Evolutionary conservation across 2,797 vertebrate genomes (phyloP).

Genomic region (Monodelphis domestica): DNA sequence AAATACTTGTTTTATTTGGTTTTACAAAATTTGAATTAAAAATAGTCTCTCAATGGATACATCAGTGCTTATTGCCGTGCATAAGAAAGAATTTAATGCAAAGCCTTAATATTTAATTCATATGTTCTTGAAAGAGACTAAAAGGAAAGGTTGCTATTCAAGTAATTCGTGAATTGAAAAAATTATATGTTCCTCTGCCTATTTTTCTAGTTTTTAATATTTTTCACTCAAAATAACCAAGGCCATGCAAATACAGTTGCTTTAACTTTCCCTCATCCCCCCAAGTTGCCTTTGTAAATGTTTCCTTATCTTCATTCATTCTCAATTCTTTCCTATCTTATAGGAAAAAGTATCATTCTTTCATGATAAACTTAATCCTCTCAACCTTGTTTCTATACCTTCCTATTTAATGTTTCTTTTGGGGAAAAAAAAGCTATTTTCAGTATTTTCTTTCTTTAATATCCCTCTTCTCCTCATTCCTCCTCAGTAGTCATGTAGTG

Average conservation of each 20-base stretch:
- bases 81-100: neutral
- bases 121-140: neutral
- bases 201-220: constrained; percentile 24
- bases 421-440: too few relatives aligned
- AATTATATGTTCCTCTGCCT: neutral
- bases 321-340: neutral
- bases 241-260: neutral
- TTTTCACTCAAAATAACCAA: constrained; percentile 8
- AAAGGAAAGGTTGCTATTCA: neutral
- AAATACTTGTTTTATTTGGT: too few relatives aligned
- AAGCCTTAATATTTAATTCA: neutral
- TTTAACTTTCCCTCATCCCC: neutral
- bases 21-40: too few relatives aligned
- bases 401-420: neutral
- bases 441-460: too few relatives aligned
- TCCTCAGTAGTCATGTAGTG: too few relatives aligned
- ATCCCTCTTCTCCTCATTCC: neutral
- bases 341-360: too few relatives aligned
- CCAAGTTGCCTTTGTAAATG: neutral
- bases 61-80: neutral
- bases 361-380: neutral
- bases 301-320: neutral
- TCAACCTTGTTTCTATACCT: neutral
- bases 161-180: neutral
- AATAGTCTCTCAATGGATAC: too few relatives aligned